Evolutionary conservation across 2,888 invertebrate species (phyloP), one percentile per base, ranked within the genome.

Genomic region (Eupithecia exiguata): DNA sequence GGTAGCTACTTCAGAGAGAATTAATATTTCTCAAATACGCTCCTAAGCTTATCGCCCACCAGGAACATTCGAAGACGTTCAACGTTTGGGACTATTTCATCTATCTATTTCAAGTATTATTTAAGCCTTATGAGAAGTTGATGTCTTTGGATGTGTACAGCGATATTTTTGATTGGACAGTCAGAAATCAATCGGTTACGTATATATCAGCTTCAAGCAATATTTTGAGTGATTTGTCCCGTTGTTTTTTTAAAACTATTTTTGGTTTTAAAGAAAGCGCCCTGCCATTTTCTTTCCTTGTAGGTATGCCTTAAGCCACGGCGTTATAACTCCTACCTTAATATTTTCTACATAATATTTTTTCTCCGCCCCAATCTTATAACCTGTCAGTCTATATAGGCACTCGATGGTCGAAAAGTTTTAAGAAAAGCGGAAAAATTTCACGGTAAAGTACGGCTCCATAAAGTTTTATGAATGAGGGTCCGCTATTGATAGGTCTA

Each of bases 391-490:
- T 35, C 16, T 75, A 77, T 73, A 74, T 78, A 74, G 72, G 69
- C 68, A 78, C 80, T 78, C 79, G 35, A 43, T 77, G 79, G 79
- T 62, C 71, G 74, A 77, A 74, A 78, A 71, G 74, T 78, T 81
- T 74, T 74, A 68, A 72, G 69, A 73, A 77, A 74, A 69, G 75
- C 74, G 76, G 72, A 77, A 74, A n/a, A 73, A 74, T 69, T 71
- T 58, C 25, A 65, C 75, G 67, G 77, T 77, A 70, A 79, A 76
- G 77, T 79, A 81, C 76, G 74, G 74, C 72, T 76, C 74, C 81
- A 81, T 79, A 81, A 79, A 81, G 73, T 82, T 83, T 81, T 82
- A 81, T 80, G 78, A 79, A 77, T 76, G 72, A 74, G 72, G 74
- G 74, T 81, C 78, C 74, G 74, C 75, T 78, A 81, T 78, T 79